These are phyloP conservation scores for Channallabes apus DNA, from an alignment of 2,797 vertebrate species.

Conservation along the genomic window DNA sequence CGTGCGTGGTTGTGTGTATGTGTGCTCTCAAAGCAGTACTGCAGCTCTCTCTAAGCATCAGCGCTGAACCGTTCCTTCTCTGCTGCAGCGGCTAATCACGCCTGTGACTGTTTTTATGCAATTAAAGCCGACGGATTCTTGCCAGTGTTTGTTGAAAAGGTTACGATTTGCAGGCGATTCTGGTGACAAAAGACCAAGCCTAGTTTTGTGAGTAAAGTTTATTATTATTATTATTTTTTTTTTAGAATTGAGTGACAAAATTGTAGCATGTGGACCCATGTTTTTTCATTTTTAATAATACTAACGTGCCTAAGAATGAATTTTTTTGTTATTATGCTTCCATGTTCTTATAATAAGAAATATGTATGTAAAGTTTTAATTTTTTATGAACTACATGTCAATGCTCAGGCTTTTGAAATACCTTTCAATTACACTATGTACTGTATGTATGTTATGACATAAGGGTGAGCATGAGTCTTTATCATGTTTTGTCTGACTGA, in stretches of 20 bases:
- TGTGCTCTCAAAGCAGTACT: constrained; percentile 16
- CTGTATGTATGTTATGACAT: neutral
- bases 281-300: no score
- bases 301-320: no score
- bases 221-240: neutral
- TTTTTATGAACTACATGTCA: neutral
- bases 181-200: constrained; percentile 1
- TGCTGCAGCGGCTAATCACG: constrained; percentile 31
- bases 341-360: neutral
- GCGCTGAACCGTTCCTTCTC: neutral
- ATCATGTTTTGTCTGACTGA: constrained; percentile 33
- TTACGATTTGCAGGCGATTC: constrained; percentile 9
- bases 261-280: neutral
- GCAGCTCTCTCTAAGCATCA: constrained; percentile 34
- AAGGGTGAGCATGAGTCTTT: neutral
- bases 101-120: constrained; percentile 47
- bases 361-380: neutral
- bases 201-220: constrained; percentile 15
- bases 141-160: constrained; percentile 12
- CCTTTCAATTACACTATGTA: neutral
- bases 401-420: neutral
- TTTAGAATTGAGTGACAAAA: neutral
- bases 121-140: constrained; percentile 41
- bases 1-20: neutral
- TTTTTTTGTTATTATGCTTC: neutral